Base-by-base conservation (phyloP, 2,888 invertebrate species). In the Neelides folsomi region DNA sequence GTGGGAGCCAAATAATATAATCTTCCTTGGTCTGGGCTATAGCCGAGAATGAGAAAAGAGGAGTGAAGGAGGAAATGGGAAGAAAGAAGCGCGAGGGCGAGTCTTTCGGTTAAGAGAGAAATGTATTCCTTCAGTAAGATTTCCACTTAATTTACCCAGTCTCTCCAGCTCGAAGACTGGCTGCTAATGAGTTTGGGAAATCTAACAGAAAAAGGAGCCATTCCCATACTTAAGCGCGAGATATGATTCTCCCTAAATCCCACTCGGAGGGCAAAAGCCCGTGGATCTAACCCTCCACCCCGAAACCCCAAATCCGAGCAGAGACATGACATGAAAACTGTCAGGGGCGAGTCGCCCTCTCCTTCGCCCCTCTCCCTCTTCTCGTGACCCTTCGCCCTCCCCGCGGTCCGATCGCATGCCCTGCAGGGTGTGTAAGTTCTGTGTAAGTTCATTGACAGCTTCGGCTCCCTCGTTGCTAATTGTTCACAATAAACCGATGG, bases 141-240 rank as follows among this genome's bases (percentile, higher is more conserved):
- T 56, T 56, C 56, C 54, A 54, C 54, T 56, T 56, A 56, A 53
- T 53, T 56, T 56, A 56, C 47, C 56, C 55, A 53, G 53, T 27
- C 27, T 27, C 27, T 27, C 27, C 27, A 7, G 27, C 27, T 27
- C 27, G 54, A 53, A 54, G 57, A 57, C 53, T 52, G 57, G 48
- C 53, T 58, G 58, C 58, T 58, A 58, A 58, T 58, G 58, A 58
- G 55, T 58, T 58, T 58, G 49, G 49, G 56, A 51, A 51, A 54
- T 51, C 48, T 48, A 51, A 51, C 51, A 51, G 51, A 54, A 53
- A 53, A 48, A 51, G 54, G 51, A 51, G 45, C 49, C 50, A n/a
- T n/a, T n/a, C n/a, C 4, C 27, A 7, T 27, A 27, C 27, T 27
- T 27, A 7, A 27, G 27, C 4, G 27, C 27, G 27, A 27, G 27